Base-by-base conservation (phyloP, 2,888 invertebrate species). In the Drosophila bunnanda region DNA sequence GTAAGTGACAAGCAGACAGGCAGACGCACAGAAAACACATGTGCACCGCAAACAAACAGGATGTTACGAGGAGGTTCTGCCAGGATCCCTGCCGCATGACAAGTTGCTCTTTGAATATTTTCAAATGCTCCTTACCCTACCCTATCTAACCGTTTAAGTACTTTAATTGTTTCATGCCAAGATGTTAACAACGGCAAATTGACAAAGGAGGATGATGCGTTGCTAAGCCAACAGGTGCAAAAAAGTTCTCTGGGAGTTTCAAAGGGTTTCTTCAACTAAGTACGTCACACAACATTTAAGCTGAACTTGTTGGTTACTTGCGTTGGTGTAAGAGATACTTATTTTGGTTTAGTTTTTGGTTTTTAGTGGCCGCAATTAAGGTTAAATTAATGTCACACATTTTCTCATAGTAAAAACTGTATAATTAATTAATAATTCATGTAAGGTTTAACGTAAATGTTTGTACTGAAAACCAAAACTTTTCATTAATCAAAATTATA, bases 11-110 rank as follows among this genome's bases (percentile, higher is more conserved):
- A 75, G 77, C 88, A 74, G 89, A 84, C 84, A 84, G 82, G 67
- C 86, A 82, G 85, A 89, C 83, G 79, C 85, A 83, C 79, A 84
- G 75, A 82, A 78, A 84, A 85, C 84, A 84, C 86, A 84, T 88
- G 88, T 89, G 89, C 86, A 89, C 84, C 83, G 62, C 85, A 88
- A 83, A 78, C 82, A 85, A 88, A 84, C 85, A 87, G 82, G 65
- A 75, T 81, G 82, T 55, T 34, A 25, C 32, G 34, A 12, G n/a
- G 7, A 17, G 3, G 17, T 32, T 43, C 20, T 7, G n/a, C 34
- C 38, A 20, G 44, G 20, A 58, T 50, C 34, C 22, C 36, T 41
- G 32, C 25, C 41, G 22, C 50, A 36, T 81, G 84, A 81, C 87
- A 82, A 77, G 87, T 68, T 79, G 79, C 54, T 64, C 68, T 76